Conservation (phyloP, 2,113 vertebrate genomes). For the Tachysurus fulvidraco region DNA sequence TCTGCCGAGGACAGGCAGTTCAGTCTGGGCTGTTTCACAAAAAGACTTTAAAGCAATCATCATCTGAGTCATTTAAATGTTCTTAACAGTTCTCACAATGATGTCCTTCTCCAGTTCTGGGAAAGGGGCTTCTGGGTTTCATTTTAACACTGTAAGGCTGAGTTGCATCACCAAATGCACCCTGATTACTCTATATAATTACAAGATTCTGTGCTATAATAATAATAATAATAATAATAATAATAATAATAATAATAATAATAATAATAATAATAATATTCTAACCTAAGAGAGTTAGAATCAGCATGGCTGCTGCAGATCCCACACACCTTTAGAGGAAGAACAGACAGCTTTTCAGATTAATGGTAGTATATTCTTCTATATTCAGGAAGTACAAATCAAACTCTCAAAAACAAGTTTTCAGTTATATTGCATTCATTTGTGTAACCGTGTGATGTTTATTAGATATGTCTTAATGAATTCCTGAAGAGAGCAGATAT, state of each 20-base stretch:
- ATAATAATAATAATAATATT: not conserved
- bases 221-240: not conserved
- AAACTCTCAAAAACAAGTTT: not conserved
- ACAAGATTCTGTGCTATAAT: not conserved
- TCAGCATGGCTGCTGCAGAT: not conserved
- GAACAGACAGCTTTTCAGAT: not conserved
- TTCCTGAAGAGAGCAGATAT: not conserved
- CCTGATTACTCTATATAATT: not conserved
- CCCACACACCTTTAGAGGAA: not conserved
- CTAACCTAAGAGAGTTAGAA: not conserved
- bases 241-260: not conserved
- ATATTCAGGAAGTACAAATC: not conserved
- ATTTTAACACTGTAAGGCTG: not conserved
- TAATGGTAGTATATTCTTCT: not conserved
- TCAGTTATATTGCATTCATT: not conserved
- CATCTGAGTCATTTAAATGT: not conserved
- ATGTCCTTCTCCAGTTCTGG: not conserved
- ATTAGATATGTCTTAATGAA: not conserved
- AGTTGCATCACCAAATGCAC: not conserved
- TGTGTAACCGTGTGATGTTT: not conserved
- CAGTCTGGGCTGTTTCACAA: not conserved
- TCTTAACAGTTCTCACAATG: not conserved
- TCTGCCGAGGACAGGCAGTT: not conserved
- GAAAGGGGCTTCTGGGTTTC: not conserved
- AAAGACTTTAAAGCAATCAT: constrained; percentile 1